These are phyloP conservation scores for Copidosoma aretas DNA, from an alignment of 2,888 invertebrate genomes.

Conservation along the genomic window DNA sequence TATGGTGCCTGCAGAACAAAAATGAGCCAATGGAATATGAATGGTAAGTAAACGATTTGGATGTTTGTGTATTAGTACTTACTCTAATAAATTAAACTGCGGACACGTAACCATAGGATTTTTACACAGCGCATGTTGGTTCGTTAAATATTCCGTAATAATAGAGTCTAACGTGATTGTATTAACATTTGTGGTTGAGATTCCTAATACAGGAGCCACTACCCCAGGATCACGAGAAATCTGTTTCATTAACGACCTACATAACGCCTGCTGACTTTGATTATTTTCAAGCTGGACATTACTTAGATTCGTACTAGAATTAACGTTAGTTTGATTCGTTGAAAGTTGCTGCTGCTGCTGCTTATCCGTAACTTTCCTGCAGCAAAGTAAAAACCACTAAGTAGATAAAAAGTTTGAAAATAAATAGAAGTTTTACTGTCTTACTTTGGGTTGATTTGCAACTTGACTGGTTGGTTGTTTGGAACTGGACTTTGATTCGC, in stretches of 20 bases:
- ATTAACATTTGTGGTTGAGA: conserved; percentile 55
- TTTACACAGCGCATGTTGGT: conserved; percentile 97
- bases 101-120: conserved; percentile 98
- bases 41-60: not conserved
- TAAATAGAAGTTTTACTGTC: not conserved
- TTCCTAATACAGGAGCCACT: conserved; percentile 49
- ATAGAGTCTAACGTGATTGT: conserved; percentile 85
- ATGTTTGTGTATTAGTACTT: conserved; percentile 59
- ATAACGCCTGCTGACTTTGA: conserved; percentile 40
- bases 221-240: conserved; percentile 56
- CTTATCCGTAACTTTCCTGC: conserved; percentile 48
- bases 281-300: conserved; percentile 21
- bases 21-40: not conserved
- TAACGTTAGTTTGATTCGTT: conserved; percentile 14
- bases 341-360: conserved; percentile 38
- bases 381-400: conserved; percentile 7
- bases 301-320: too few species aligned
- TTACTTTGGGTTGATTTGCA: conserved; percentile 53
- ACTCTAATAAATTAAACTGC: conserved; percentile 91
- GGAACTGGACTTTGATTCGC: conserved; percentile 51
- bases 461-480: conserved; percentile 56
- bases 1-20: conserved; percentile 79
- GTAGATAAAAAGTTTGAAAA: not conserved
- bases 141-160: conserved; percentile 94
- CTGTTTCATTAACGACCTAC: conserved; percentile 67